Evolutionary conservation across 2,113 vertebrate genomes (phyloP).

Genomic region (Vanacampus margaritifer): DNA sequence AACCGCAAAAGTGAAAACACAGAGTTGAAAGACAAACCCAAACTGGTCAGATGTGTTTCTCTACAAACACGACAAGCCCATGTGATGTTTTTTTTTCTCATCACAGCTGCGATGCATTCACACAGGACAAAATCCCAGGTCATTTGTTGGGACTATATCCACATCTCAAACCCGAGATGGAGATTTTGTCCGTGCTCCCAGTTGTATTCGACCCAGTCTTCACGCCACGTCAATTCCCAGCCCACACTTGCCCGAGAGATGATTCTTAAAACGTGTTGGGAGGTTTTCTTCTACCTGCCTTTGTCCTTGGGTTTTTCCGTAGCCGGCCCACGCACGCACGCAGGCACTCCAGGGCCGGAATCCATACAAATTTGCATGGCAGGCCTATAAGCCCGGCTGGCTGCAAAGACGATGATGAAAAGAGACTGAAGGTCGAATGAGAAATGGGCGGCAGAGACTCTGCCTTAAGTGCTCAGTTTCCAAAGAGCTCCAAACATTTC

Average conservation of each 20-base stretch:
- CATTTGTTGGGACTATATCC: conserved; percentile 54
- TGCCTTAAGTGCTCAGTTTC: conserved; percentile 27
- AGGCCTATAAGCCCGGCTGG: conserved; percentile 12
- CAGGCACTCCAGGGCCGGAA: conserved; percentile 28
- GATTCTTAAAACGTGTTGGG: conserved; percentile 64
- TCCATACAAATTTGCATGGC: conserved; percentile 43
- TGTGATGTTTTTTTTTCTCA: conserved; percentile 44
- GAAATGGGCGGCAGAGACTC: conserved; percentile 27
- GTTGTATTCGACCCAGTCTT: conserved; percentile 74
- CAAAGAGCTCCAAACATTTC: conserved; percentile 29
- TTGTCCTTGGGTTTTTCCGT: conserved; percentile 46
- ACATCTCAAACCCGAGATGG: conserved; percentile 69
- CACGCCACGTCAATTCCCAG: conserved; percentile 65
- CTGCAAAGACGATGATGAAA: conserved; percentile 41
- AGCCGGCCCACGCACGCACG: conserved; percentile 31
- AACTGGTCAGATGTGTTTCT: conserved; percentile 18
- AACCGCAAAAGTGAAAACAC: conserved; percentile 8
- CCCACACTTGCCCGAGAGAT: conserved; percentile 64
- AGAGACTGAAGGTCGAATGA: conserved; percentile 44
- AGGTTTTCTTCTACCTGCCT: conserved; percentile 30
- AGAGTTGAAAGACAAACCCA: not conserved
- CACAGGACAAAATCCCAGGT: conserved; percentile 56
- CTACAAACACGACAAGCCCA: conserved; percentile 13
- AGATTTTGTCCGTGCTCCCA: conserved; percentile 65
- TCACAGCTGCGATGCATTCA: conserved; percentile 32